A percentile compares a stretch with the other conserved stretches of the same genome.
These are phyloP conservation scores for Sisyra nigra DNA, from an alignment of 2,888 invertebrate genomes.

Conservation along the genomic window DNA sequence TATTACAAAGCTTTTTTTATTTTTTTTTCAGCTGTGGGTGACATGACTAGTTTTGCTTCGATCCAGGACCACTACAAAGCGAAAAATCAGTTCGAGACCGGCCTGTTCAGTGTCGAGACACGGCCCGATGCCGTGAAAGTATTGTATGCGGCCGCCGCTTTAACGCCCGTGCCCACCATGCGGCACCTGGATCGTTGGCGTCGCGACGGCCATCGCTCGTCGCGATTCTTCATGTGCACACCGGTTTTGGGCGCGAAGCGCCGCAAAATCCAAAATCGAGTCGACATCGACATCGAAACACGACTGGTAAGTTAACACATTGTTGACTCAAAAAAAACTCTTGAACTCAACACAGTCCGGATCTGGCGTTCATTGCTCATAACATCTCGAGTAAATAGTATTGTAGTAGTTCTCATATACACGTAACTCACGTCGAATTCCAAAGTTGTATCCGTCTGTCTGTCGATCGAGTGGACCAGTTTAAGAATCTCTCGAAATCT, in stretches of 20 bases:
- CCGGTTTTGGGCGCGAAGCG: conserved; percentile 60
- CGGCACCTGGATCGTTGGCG: conserved; percentile 50
- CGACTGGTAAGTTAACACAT: conserved; percentile 52
- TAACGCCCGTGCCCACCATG: conserved; percentile 42
- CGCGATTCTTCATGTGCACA: conserved; percentile 63
- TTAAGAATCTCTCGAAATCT: no score
- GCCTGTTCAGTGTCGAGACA: conserved; percentile 57
- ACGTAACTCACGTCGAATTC: no score
- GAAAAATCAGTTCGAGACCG: conserved; percentile 48
- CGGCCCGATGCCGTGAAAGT: conserved; percentile 59
- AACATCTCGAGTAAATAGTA: no score
- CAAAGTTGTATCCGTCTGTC: no score
- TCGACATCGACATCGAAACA: conserved; percentile 76
- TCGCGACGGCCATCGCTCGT: conserved; percentile 42
- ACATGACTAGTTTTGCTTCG: conserved; percentile 72
- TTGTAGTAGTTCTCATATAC: no score
- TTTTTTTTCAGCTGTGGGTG: conserved; percentile 72
- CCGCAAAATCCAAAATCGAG: conserved; percentile 46
- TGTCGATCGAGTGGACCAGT: no score
- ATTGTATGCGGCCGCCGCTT: conserved; percentile 64
- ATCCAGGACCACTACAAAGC: conserved; percentile 63
- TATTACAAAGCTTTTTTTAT: no score
- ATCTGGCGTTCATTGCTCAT: no score
- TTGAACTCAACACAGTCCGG: no score
- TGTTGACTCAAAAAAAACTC: no score